Evolutionary conservation across 2,888 invertebrate genomes (phyloP).

Genomic region (Achlya flavicornis): DNA sequence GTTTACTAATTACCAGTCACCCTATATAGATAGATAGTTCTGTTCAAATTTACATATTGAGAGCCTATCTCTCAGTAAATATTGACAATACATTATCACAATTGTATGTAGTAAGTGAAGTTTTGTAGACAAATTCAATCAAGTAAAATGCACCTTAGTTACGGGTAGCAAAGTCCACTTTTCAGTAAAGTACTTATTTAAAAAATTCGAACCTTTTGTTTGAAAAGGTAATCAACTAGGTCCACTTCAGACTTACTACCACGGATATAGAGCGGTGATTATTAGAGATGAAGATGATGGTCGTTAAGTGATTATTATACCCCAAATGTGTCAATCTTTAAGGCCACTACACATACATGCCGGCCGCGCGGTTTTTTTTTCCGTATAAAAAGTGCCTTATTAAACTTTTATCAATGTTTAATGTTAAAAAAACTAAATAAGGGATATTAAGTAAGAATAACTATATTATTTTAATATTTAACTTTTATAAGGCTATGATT

Average conservation of each 20-base stretch:
- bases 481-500: neutral
- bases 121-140: neutral
- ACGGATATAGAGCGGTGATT: neutral
- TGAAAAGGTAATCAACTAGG: neutral
- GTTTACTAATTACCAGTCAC: no score
- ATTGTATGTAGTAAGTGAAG: neutral
- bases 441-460: neutral
- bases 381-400: constrained; percentile 2
- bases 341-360: neutral
- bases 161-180: no score
- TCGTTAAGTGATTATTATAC: neutral
- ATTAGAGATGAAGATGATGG: neutral
- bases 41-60: neutral
- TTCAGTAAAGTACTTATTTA: neutral
- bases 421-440: neutral
- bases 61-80: neutral
- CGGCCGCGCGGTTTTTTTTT: neutral
- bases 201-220: neutral
- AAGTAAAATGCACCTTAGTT: no score
- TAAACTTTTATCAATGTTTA: neutral
- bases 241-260: neutral
- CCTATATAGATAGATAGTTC: no score
- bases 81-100: neutral
- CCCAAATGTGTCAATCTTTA: neutral
- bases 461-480: neutral